Conservation (phyloP, 2,888 invertebrate species). For the Ethmia dodecea region DNA sequence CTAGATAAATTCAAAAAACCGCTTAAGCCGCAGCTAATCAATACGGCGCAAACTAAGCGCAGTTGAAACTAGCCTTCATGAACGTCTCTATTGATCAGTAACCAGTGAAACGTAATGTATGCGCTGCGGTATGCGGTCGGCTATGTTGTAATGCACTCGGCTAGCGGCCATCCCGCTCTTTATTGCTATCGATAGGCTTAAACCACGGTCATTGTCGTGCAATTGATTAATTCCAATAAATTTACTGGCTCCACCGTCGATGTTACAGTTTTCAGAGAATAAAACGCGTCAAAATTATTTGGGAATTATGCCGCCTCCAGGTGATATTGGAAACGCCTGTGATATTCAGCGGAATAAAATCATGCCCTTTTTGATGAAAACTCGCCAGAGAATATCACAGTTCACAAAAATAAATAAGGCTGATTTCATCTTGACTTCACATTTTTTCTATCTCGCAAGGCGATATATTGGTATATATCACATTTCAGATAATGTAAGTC, state of each 20-base stretch:
- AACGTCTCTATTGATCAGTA: slow-evolving; percentile 4
- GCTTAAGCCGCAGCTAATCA: background rate
- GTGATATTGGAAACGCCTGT: slow-evolving; percentile 28
- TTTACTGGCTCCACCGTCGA: slow-evolving; percentile 32
- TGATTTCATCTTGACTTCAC: too few species aligned
- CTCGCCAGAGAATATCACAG: too few species aligned
- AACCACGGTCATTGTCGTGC: slow-evolving; percentile 44
- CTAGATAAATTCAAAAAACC: too few species aligned
- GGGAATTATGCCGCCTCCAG: slow-evolving; percentile 22
- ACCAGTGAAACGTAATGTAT: slow-evolving; percentile 1
- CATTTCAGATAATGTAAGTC: too few species aligned
- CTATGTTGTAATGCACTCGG: slow-evolving; percentile 8
- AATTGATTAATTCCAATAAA: slow-evolving; percentile 46
- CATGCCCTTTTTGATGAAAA: too few species aligned
- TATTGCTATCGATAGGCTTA: slow-evolving; percentile 38
- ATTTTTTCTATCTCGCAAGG: too few species aligned
- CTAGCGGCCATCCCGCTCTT: slow-evolving; percentile 10
- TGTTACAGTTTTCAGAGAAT: slow-evolving; percentile 34
- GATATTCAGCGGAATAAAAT: too few species aligned
- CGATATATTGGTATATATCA: too few species aligned
- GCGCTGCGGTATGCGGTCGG: slow-evolving; percentile 1
- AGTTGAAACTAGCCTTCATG: slow-evolving; percentile 1
- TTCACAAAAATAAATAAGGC: too few species aligned
- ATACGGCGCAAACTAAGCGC: too few species aligned
- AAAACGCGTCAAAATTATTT: slow-evolving; percentile 36